Base-by-base conservation (phyloP, 1,140 invertebrate species). In the Cydia strobilella region DNA sequence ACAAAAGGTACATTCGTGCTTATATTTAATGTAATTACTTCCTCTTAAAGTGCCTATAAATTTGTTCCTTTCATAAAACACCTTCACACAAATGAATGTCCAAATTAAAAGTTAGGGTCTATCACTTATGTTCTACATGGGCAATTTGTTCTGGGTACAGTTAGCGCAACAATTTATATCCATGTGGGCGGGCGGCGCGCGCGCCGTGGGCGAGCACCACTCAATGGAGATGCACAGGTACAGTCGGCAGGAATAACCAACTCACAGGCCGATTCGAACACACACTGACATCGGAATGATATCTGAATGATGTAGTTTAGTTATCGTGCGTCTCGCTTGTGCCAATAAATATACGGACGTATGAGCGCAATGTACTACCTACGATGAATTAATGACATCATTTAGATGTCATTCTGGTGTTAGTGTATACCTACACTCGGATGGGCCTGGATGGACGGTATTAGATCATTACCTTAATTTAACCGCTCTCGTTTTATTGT, bases 101-200 rank as follows among this genome's bases (percentile, higher is more conserved):
- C 65, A 69, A 77, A 85, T 85, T 83, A 79, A 80, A 84, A 85
- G 79, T 79, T 83, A 86, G 81, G 76, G 73, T 35, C 76, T 82
- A 81, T 86, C 81, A 79, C 76, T 75, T 77, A 75, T 82, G 79
- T 76, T 69, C 42, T 84, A 82, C 82, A 85, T 77, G 81, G 84
- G 81, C 78, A 89, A 90, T 90, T 90, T 88, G 88, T 90, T 84
- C 82, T 76, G 42, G 75, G 83, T 87, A 86, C 90, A 85, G 89
- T 90, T 91, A 90, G 84, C 80, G 74, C 80, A 78, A 86, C 84
- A 87, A 89, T 90, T 90, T 90, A 91, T 85, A 83, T 77, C 75
- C 75, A 81, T 62, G 90, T 90, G 79, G 90, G 90, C 84, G 88
- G 85, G 83, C 79, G 80, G 80, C 85, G 82, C 35, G 35, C 35